Evolutionary conservation across 2,797 vertebrate genomes (phyloP).

Genomic region (Hoplostethus mediterraneus): DNA sequence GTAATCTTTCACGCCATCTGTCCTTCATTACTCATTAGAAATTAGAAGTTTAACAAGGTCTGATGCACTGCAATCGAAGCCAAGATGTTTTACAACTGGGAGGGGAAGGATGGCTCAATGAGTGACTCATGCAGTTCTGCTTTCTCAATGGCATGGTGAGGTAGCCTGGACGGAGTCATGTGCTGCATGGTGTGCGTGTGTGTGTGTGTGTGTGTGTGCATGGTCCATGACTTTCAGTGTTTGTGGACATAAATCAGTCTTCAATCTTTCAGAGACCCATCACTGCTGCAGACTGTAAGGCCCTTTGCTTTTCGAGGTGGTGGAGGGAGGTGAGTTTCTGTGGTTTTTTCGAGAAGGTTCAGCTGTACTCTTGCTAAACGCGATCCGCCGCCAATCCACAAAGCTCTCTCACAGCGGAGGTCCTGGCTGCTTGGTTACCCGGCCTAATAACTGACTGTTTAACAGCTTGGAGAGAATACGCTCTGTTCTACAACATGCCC

Average conservation of each 20-base stretch:
- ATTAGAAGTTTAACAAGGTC: conserved; percentile 67
- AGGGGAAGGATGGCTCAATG: conserved; percentile 59
- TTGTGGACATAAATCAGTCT: conserved; percentile 42
- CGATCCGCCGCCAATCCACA: conserved; percentile 13
- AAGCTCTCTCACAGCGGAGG: conserved; percentile 36
- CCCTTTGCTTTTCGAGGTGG: conserved; percentile 17
- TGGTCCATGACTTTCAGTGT: conserved; percentile 24
- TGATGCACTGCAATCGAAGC: conserved; percentile 52
- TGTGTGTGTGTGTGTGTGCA: conserved; percentile 7
- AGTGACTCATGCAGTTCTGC: conserved; percentile 66
- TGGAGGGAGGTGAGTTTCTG: too few species aligned
- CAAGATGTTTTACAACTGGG: conserved; percentile 70
- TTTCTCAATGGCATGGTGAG: conserved; percentile 51
- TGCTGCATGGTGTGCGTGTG: conserved; percentile 6
- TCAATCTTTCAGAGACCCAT: conserved; percentile 2
- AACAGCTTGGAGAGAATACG: conserved; percentile 35
- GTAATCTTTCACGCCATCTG: conserved; percentile 59
- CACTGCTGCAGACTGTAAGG: neutral
- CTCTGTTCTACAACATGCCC: conserved; percentile 30
- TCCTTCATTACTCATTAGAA: conserved; percentile 63
- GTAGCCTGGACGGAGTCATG: conserved; percentile 54
- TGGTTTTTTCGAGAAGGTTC: neutral
- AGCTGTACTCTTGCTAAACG: neutral
- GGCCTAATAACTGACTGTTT: conserved; percentile 41
- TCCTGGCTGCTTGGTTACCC: conserved; percentile 40